phyloP scores from a whole-genome alignment of 2,888 invertebrate genomes.

The Napeogenes inachia region DNA sequence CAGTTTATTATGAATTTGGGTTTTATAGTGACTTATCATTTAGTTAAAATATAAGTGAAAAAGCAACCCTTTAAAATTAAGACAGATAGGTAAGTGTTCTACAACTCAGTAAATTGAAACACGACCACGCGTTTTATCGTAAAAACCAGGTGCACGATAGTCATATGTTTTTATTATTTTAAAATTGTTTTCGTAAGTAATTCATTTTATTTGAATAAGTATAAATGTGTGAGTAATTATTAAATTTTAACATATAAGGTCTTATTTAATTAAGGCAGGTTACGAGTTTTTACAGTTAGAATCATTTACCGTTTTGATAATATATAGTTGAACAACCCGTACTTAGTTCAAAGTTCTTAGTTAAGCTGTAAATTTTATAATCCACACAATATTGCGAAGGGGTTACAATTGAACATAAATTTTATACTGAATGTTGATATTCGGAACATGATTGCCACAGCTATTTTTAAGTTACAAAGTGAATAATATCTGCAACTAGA shows the following conservation, averaged over 20 bases:
- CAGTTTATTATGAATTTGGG: conserved; percentile 10
- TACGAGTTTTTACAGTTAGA: background rate
- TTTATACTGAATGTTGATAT: too few relatives aligned
- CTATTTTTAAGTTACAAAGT: too few relatives aligned
- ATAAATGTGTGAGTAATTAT: too few relatives aligned
- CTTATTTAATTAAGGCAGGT: too few relatives aligned
- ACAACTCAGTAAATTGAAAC: background rate
- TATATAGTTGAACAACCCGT: conserved; percentile 5
- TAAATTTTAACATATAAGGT: too few relatives aligned
- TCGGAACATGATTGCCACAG: too few relatives aligned
- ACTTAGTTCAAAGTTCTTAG: background rate
- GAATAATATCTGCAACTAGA: too few relatives aligned
- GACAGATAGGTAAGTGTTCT: conserved; percentile 13
- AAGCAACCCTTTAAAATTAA: background rate
- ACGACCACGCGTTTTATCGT: conserved; percentile 12
- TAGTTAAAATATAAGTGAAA: background rate
- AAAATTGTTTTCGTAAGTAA: background rate
- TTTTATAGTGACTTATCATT: conserved; percentile 19
- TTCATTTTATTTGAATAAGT: background rate
- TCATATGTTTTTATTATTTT: background rate
- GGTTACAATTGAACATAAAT: background rate
- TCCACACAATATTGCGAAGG: too few relatives aligned
- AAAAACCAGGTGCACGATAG: conserved; percentile 8
- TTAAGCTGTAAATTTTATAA: too few relatives aligned
- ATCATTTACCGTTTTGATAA: conserved; percentile 1